Percentiles rank a stretch among this genome's conserved stretches.
These are phyloP conservation scores for Hassar affinis DNA, from an alignment of 2,113 vertebrate species.

Conservation along the genomic window DNA sequence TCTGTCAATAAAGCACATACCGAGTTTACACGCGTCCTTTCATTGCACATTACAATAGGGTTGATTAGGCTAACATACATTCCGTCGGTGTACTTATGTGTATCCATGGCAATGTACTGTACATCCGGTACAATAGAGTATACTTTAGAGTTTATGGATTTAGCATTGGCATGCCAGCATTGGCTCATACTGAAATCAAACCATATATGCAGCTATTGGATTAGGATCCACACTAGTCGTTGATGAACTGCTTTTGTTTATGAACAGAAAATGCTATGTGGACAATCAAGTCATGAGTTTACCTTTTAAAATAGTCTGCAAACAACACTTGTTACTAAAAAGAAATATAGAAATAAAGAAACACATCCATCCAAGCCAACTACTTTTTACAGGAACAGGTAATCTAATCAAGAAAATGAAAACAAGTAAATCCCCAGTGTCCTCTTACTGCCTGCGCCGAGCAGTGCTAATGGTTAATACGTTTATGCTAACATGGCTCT, in stretches of 20 bases:
- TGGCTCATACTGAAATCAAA: neutral
- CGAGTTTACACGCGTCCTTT: neutral
- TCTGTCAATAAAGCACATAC: neutral
- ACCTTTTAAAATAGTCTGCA: neutral
- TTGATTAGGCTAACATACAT: neutral
- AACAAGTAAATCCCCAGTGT: neutral
- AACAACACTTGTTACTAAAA: no score
- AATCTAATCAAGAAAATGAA: neutral
- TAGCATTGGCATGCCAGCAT: neutral
- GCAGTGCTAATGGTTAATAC: conserved; percentile 19
- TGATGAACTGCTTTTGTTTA: neutral
- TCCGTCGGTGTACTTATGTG: neutral
- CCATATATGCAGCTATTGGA: neutral
- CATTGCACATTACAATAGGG: neutral
- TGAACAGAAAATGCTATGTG: neutral
- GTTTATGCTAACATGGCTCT: neutral
- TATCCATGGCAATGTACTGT: neutral
- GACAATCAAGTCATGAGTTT: no score
- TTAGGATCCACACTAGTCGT: neutral
- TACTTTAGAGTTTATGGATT: neutral
- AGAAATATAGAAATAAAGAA: neutral
- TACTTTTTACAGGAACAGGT: neutral
- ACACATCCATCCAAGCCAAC: neutral
- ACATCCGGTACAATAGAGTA: neutral
- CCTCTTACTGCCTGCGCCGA: neutral